Evolutionary conservation across 1,140 invertebrate genomes (phyloP), one percentile per base, ranked within the genome.

Genomic region (Trachelipus rathkii): DNA sequence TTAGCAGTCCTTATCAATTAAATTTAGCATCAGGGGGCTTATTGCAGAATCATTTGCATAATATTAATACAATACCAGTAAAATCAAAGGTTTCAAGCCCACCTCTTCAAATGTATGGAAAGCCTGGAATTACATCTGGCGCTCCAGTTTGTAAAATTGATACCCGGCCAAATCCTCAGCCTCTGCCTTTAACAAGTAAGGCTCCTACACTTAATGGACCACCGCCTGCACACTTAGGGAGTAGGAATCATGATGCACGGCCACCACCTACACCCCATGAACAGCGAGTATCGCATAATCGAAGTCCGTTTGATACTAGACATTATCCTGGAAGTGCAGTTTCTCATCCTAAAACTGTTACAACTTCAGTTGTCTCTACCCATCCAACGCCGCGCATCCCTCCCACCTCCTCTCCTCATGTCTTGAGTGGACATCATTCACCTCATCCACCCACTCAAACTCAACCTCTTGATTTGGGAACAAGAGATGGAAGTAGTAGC

Each of bases 61-160:
- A 77, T 66, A 70, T 75, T 10, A 70, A 77, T 21, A 72, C 77
- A 15, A 70, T 71, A 5, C 68, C 77, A 46, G 78, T 87, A 0
- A 92, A 92, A 82, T 89, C 90, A 2, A 92, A 92, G 86, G 91
- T 92, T 11, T 91, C 89, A 79, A 92, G 91, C 83, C 92, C 92
- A 6, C 91, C 91, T n/a, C 90, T 89, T 60, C 91, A 93, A 79
- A 90, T 93, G 74, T 92, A 92, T 83, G 89, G 91, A 6, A 92
- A 91, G 84, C 90, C 90, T 82, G 86, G 89, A 71, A 87, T 89
- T 81, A 87, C 89, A 84, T 84, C 88, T 80, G 87, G 90, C 80
- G 87, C 90, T 78, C 87, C 89, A 77, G 85, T 90, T 74, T 87
- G 88, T 84, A 83, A 89, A 79, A 83, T 85, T 43, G 86, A 86